Evolutionary conservation across 2,113 vertebrate genomes (phyloP), one percentile per base, ranked within the genome.

Genomic region (Tretioscincus oriximinensis): DNA sequence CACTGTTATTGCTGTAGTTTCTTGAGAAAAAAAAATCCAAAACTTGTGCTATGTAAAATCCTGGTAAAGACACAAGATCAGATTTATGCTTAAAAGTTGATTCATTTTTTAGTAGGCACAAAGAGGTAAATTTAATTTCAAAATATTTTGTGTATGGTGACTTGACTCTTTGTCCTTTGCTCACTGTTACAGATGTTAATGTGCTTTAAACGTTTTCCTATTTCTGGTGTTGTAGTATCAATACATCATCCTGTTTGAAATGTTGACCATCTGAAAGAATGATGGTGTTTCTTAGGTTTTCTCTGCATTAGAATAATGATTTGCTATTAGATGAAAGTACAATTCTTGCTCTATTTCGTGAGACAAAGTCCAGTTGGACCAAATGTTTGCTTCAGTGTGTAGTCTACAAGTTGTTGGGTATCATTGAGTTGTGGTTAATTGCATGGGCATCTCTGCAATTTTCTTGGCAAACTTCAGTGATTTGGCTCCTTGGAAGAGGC

Each of bases 1-100:
- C 93, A 93, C 91, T 85, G 77, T 89, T 88, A 73, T 88, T 84
- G 61, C 49, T 89, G 31, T 90, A 69, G 83, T 79, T 85, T 78
- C 83, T 18, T 58, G 4, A 54, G 83, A 82, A 77, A 2, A 22
- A 82, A 73, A 81, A 41, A 41, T 41, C 35, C 35, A 41, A 41
- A 41, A 89, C 47, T 78, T 74, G 60, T 71, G 35, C 49, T 71
- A 49, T 35, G 12, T 81, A 66, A 87, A 87, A 51, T 81, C 76
- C 22, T 77, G 70, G 78, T 61, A 77, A 84, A 82, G 66, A 9
- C 9, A 63, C 77, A 84, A 80, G n/a, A 77, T 82, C 67, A 58
- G 86, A 70, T 7, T 41, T 68, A 47, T 29, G 14, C 49, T 71
- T 64, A 20, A 63, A n/a, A 54, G 68, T 58, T n/a, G 31, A 69